Percentiles rank a stretch among this genome's conserved stretches.
These are phyloP conservation scores for Globodera ellingtonae DNA, from an alignment of 1,140 invertebrate species.

Conservation along the genomic window DNA sequence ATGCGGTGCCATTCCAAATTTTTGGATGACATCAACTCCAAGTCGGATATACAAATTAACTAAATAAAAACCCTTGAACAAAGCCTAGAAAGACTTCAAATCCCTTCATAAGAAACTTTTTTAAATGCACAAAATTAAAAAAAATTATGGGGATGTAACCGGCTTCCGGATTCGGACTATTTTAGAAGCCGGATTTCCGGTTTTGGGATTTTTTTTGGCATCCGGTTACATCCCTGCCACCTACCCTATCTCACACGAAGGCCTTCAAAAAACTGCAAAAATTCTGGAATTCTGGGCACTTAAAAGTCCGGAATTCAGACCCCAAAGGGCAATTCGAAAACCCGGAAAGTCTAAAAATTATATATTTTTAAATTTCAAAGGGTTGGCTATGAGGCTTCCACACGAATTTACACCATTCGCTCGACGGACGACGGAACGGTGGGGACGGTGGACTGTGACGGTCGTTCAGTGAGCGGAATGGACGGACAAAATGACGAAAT, in stretches of 20 bases:
- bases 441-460: constrained; percentile 14
- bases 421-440: constrained; percentile 24
- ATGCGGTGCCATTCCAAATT: constrained; percentile 31
- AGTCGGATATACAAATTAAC: not conserved
- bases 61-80: not conserved
- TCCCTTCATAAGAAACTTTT: not conserved
- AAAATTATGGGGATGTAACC: not conserved
- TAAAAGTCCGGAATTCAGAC: not conserved
- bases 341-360: not conserved
- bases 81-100: no score
- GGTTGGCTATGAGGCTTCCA: constrained; percentile 19
- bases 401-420: constrained; percentile 17
- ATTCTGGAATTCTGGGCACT: no score
- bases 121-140: not conserved
- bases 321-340: no score
- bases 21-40: constrained; percentile 36
- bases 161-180: no score
- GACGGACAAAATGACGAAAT: constrained; percentile 26
- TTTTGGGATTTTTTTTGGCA: no score
- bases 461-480: constrained; percentile 12
- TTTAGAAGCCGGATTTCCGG: no score
- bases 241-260: no score
- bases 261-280: no score
- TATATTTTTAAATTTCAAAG: not conserved
- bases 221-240: no score